Percentiles rank a stretch among this genome's conserved stretches.
These are phyloP conservation scores for Propithecus perrieri DNA, from an alignment of 2,797 vertebrate species.

Conservation along the genomic window DNA sequence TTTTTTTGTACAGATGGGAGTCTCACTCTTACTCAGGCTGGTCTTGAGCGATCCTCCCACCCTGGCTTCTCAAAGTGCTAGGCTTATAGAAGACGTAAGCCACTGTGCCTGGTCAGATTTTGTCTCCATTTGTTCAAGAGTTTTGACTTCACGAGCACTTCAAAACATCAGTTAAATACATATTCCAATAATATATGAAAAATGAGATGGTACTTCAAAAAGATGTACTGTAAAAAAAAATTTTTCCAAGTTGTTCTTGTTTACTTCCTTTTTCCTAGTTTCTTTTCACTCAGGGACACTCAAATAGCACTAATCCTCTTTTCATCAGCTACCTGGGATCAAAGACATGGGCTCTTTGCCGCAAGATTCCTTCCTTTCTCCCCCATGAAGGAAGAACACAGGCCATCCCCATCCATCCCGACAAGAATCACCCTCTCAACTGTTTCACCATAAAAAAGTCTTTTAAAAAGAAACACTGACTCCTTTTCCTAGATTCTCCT, in stretches of 20 bases:
- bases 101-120: background rate
- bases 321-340: background rate
- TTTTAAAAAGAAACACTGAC: background rate
- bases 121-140: background rate
- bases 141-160: background rate
- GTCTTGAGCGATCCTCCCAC: background rate
- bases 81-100: background rate
- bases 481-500: background rate
- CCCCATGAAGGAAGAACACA: background rate
- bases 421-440: background rate
- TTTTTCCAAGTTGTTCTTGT: background rate
- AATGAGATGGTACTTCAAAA: conserved; percentile 9
- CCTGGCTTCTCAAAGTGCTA: background rate
- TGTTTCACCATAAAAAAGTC: background rate
- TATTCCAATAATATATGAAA: background rate
- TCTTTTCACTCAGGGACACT: background rate
- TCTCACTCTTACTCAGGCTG: background rate
- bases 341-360: background rate
- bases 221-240: background rate
- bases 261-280: background rate
- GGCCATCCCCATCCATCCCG: background rate
- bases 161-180: background rate
- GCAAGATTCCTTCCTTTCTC: background rate
- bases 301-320: background rate
- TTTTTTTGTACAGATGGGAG: background rate